Base-by-base conservation (phyloP, 2,888 invertebrate species). In the Teleiodes luculella region DNA sequence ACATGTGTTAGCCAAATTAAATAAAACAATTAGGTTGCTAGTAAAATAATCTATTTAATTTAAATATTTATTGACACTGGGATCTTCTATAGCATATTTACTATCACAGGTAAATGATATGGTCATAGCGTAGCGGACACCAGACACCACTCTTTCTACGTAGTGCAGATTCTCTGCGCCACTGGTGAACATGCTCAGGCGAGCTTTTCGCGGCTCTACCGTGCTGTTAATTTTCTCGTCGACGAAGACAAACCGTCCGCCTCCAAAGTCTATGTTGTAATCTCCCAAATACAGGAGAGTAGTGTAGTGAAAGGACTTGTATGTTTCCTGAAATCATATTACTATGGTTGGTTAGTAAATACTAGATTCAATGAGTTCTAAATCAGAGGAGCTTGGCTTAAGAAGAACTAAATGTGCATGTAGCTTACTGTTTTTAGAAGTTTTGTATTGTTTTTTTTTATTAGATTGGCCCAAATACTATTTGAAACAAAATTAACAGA, bases 271-370 rank as follows among this genome's bases (percentile, higher is more conserved):
- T 54, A 90, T 83, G 13, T 90, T 91, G 70, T 92, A 95, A 76
- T 96, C 94, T 54, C 91, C 92, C 52, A 97, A 86, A 78, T 97
- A 97, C 0, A 97, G 80, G 13, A 97, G 80, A 5, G 96, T 94
- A 16, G 97, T 97, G 71, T 95, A 97, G 77, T 96, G 96, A 74
- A 96, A 97, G 55, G 95, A 94, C 72, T 94, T 93, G 70, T 96
- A 96, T 0, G 96, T 95, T 75, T 94, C 94, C 96, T 96, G 78
- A 56, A 90, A 90, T 14, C 3, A 24, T 24, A 6, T 24, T 24
- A 24, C 24, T n/a, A n/a, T n/a, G n/a, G 24, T 24, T 24, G 24
- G 6, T 24, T 24, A 28, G n/a, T 13, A n/a, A 28, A 20, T 24
- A n/a, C 7, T 18, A 24, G 20, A 24, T n/a, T n/a, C n/a, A n/a